A percentile compares a stretch with the other conserved stretches of the same genome.
Conservation (phyloP, 2,888 invertebrate species). For the Oligia latruncula region DNA sequence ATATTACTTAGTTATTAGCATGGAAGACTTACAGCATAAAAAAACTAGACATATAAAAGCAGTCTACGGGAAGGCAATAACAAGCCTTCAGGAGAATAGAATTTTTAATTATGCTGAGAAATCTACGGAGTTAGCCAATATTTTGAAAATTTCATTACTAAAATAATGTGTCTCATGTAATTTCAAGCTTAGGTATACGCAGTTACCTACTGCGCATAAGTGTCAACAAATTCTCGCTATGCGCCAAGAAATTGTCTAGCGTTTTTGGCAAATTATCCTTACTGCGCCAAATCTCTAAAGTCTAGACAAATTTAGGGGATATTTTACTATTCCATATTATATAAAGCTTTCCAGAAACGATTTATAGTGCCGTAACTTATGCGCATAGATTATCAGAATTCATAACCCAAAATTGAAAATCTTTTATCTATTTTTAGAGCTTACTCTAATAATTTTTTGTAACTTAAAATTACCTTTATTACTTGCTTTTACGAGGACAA, state of each 20-base stretch:
- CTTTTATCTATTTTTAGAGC: neutral
- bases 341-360: constrained; percentile 1
- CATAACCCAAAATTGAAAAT: neutral
- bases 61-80: neutral
- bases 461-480: neutral
- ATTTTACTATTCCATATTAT: neutral
- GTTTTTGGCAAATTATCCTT: constrained; percentile 29
- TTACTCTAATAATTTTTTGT: neutral
- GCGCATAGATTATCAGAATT: neutral
- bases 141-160: neutral
- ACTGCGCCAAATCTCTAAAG: constrained; percentile 33
- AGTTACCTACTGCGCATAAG: constrained; percentile 3
- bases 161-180: neutral
- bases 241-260: constrained; percentile 35
- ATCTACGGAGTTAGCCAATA: neutral
- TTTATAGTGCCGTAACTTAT: constrained; percentile 2
- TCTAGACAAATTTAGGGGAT: constrained; percentile 36
- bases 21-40: neutral
- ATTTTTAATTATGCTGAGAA: neutral
- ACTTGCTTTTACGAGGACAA: neutral
- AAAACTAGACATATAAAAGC: neutral
- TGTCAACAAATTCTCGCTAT: constrained; percentile 5
- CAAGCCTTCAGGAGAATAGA: neutral
- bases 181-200: neutral
- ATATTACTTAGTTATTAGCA: neutral